A percentile compares a stretch with the other conserved stretches of the same genome.
phyloP scores from a whole-genome alignment of 1,140 invertebrate species.

The Drosophila novamexicana region DNA sequence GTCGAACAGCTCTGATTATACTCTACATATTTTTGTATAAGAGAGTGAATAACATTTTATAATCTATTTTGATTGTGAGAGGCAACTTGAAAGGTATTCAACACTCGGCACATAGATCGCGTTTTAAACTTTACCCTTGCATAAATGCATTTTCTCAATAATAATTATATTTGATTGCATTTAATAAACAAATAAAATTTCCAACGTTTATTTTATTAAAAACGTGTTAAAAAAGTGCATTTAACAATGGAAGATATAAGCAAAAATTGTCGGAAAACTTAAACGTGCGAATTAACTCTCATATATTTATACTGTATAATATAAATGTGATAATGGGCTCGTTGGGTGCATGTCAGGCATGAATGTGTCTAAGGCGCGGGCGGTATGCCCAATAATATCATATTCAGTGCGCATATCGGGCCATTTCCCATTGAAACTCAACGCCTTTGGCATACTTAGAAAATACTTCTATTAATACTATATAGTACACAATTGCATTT shows the following conservation, averaged over 20 bases:
- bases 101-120: too few relatives aligned
- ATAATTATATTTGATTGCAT: conserved; percentile 52
- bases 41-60: too few relatives aligned
- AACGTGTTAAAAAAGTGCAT: conserved; percentile 6
- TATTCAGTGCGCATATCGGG: conserved; percentile 21
- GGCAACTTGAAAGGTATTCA: too few relatives aligned
- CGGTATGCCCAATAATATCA: conserved; percentile 9
- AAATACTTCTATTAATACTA: conserved; percentile 13
- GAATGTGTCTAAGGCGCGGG: conserved; percentile 11
- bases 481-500: conserved; percentile 7
- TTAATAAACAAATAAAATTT: conserved; percentile 43
- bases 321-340: conserved; percentile 5
- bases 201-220: conserved; percentile 55
- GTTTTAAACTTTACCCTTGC: neutral
- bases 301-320: neutral
- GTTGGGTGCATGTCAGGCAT: conserved; percentile 3
- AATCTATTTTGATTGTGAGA: too few relatives aligned
- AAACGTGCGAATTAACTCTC: conserved; percentile 7
- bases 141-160: neutral
- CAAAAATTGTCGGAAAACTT: conserved; percentile 40
- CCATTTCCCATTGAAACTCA: conserved; percentile 13
- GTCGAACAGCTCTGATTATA: too few relatives aligned
- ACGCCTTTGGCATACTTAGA: conserved; percentile 14
- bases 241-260: neutral
- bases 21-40: too few relatives aligned